Percentiles rank a stretch among this genome's conserved stretches.
phyloP scores from a whole-genome alignment of 2,113 vertebrate species.

The Catagonus wagneri region DNA sequence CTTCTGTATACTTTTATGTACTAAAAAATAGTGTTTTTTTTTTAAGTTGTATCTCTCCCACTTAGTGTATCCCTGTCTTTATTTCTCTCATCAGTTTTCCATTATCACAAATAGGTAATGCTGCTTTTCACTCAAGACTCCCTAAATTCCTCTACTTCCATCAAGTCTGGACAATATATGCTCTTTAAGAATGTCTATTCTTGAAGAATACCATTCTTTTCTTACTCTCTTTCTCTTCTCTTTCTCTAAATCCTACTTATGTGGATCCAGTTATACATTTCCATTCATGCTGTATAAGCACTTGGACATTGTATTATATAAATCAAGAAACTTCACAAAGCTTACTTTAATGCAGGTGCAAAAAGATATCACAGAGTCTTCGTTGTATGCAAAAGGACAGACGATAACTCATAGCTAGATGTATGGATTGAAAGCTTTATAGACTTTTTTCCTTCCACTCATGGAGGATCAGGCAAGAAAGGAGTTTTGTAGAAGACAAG shows the following conservation, averaged over 20 bases:
- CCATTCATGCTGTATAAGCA: background rate
- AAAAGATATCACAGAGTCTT: constrained; percentile 29
- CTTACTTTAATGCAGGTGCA: constrained; percentile 12
- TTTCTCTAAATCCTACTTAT: background rate
- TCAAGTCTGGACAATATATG: background rate
- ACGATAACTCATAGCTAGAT: background rate
- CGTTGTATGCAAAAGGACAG: background rate
- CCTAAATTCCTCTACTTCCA: background rate
- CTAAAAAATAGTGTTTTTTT: background rate
- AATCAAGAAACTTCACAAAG: constrained; percentile 52
- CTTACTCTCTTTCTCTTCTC: background rate
- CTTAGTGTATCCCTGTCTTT: background rate
- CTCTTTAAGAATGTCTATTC: background rate
- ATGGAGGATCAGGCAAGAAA: constrained; percentile 18
- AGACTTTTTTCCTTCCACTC: constrained; percentile 16
- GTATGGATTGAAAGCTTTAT: constrained; percentile 13
- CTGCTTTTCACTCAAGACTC: background rate
- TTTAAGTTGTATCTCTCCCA: constrained; percentile 16
- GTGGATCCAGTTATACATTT: background rate
- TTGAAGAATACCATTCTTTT: background rate
- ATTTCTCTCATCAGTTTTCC: background rate
- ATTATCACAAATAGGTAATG: background rate
- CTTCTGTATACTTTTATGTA: background rate
- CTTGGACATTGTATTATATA: constrained; percentile 10
- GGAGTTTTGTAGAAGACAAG: constrained; percentile 45